Percentiles rank a stretch among this genome's conserved stretches.
phyloP scores from a whole-genome alignment of 2,113 vertebrate species.

The Lepus timidus region DNA sequence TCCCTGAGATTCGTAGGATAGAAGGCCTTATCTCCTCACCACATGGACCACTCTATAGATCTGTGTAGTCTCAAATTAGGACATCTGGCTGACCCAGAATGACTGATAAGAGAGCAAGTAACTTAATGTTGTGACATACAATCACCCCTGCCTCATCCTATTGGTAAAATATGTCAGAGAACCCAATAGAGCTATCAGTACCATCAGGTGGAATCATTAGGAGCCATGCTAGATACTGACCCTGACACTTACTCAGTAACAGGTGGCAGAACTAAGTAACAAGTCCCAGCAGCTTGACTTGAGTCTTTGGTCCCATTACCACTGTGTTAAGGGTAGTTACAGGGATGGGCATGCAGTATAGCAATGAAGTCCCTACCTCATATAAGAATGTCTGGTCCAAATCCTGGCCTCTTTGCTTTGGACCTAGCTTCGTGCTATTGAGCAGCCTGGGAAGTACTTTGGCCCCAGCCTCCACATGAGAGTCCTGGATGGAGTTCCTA shows the following conservation, averaged over 20 bases:
- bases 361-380: no score
- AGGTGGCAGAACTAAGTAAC: background rate
- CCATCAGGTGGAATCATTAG: fast-evolving
- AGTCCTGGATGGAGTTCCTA: no score
- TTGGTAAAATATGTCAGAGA: background rate
- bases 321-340: background rate
- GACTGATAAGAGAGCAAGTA: no score
- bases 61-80: background rate
- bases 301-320: background rate
- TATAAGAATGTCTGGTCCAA: no score
- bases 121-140: background rate
- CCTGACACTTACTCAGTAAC: background rate
- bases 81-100: background rate
- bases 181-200: background rate
- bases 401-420: no score
- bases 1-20: background rate
- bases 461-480: no score
- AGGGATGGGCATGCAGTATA: background rate
- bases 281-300: background rate
- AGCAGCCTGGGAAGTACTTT: no score
- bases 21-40: fast-evolving
- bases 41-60: background rate
- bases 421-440: no score
- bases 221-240: background rate
- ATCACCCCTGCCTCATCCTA: background rate